Percentiles rank a stretch among this genome's conserved stretches.
phyloP scores from a whole-genome alignment of 2,888 invertebrate species.

The Luperina nickerlii region DNA sequence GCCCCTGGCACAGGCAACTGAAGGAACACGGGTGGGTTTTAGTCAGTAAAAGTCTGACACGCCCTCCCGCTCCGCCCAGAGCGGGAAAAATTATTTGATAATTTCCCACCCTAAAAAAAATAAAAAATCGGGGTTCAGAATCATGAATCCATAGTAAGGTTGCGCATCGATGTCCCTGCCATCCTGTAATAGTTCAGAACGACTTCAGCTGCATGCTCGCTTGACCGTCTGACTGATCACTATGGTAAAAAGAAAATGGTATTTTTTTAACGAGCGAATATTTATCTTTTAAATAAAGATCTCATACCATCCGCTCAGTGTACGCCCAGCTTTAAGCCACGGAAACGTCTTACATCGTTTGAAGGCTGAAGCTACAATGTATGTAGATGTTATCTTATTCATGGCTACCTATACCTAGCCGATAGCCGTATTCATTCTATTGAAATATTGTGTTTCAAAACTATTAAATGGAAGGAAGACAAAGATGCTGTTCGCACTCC shows the following conservation, averaged over 20 bases:
- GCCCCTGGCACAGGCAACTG: too few relatives aligned
- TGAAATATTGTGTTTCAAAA: constrained; percentile 36
- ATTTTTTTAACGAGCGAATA: background rate
- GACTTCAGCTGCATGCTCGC: background rate
- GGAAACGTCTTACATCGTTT: constrained; percentile 42
- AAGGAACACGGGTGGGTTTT: too few relatives aligned
- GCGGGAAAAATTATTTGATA: too few relatives aligned
- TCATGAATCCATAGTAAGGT: too few relatives aligned
- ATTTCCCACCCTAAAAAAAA: too few relatives aligned
- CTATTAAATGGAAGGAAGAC: constrained; percentile 21
- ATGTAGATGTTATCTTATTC: constrained; percentile 52
- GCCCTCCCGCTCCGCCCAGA: too few relatives aligned
- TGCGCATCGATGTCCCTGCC: too few relatives aligned
- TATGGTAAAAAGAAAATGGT: background rate
- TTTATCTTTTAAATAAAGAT: background rate
- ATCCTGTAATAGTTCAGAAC: background rate
- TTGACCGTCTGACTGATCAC: background rate
- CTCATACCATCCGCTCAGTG: background rate
- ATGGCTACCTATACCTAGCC: constrained; percentile 6
- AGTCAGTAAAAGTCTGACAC: too few relatives aligned
- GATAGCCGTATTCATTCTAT: constrained; percentile 39
- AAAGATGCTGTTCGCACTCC: background rate
- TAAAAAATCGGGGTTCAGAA: too few relatives aligned
- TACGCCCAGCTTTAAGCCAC: constrained; percentile 13
- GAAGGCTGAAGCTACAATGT: constrained; percentile 49